A percentile compares a stretch with the other conserved stretches of the same genome.
Conservation (phyloP, 2,113 vertebrate genomes). For the Eptesicus fuscus region DNA sequence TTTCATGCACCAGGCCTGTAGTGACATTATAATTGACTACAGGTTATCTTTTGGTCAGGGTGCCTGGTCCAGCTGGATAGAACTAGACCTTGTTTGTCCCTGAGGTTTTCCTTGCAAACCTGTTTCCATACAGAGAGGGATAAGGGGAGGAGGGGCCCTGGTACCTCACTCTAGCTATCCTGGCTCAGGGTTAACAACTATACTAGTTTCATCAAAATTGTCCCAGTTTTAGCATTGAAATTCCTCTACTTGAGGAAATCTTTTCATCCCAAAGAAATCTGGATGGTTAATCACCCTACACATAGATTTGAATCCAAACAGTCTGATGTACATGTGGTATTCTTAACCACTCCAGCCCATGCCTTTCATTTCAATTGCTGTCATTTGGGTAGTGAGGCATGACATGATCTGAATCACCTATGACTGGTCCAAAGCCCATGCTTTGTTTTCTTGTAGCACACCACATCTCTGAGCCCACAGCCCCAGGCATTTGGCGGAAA, state of each 20-base stretch:
- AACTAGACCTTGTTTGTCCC: neutral
- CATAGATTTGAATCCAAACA: neutral
- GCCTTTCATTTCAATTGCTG: neutral
- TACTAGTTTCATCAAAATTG: neutral
- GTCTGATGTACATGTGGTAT: neutral
- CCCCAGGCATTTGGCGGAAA: neutral
- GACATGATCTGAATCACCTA: neutral
- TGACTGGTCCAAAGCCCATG: neutral
- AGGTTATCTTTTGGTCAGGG: neutral
- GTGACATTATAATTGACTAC: neutral
- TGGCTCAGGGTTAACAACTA: neutral
- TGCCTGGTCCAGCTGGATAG: neutral
- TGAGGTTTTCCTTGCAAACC: neutral
- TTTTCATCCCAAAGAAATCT: neutral
- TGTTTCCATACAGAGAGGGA: neutral
- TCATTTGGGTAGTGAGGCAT: neutral
- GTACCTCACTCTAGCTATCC: neutral
- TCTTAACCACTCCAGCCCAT: neutral
- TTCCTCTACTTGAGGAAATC: neutral
- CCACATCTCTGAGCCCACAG: neutral
- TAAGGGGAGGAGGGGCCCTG: neutral
- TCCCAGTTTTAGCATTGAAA: neutral
- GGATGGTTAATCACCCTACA: neutral
- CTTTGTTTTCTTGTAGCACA: no score
- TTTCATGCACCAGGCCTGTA: no score